phyloP scores from a whole-genome alignment of 2,888 invertebrate species.

The Chrysolina americana region DNA sequence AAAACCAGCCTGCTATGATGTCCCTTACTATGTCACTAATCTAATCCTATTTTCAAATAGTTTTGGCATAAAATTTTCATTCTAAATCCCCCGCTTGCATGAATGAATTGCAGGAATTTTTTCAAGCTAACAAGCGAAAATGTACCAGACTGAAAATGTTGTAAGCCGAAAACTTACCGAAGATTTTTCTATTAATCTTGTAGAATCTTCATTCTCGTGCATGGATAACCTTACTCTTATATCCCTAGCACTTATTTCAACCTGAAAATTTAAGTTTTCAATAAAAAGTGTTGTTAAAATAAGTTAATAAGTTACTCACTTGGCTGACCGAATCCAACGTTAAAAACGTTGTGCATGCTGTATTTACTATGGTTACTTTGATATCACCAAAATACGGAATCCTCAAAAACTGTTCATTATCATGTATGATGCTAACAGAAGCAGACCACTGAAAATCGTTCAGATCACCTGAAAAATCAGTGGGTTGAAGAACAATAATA shows the following conservation, averaged over 20 bases:
- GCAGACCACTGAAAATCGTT: conserved; percentile 69
- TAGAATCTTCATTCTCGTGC: conserved; percentile 59
- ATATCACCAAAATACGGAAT: conserved; percentile 76
- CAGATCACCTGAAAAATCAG: conserved; percentile 37
- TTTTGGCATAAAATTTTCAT: too few species aligned
- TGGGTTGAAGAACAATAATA: conserved; percentile 3
- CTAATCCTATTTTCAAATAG: too few species aligned
- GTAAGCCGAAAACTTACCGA: conserved; percentile 18
- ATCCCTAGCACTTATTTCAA: conserved; percentile 86
- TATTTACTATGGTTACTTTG: conserved; percentile 71
- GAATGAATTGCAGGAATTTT: too few species aligned
- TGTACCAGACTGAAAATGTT: not conserved
- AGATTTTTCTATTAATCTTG: conserved; percentile 30
- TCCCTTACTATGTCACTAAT: too few species aligned
- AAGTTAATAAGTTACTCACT: conserved; percentile 61
- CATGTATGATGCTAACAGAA: conserved; percentile 70
- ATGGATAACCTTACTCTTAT: conserved; percentile 78
- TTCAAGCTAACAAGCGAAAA: too few species aligned
- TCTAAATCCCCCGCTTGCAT: too few species aligned
- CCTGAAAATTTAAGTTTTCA: conserved; percentile 65
- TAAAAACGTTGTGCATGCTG: conserved; percentile 72
- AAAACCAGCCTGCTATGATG: too few species aligned
- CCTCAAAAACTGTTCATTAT: conserved; percentile 74
- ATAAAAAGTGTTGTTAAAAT: not conserved
- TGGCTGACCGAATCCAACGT: conserved; percentile 75